A percentile compares a stretch with the other conserved stretches of the same genome.
phyloP scores from a whole-genome alignment of 2,113 vertebrate genomes.

The Ochotona curzoniae region DNA sequence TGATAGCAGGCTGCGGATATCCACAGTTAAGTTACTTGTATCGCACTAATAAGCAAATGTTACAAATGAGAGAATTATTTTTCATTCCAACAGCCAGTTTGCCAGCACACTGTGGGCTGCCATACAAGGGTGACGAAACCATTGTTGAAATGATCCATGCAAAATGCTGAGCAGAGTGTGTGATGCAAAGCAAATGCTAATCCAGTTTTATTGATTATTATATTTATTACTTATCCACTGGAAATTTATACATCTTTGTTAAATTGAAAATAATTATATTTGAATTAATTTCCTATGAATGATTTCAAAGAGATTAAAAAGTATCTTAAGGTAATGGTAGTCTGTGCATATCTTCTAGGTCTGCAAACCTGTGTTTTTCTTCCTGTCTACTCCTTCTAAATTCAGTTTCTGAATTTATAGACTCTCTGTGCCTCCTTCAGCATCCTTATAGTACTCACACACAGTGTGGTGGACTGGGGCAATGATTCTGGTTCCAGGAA shows the following conservation, averaged over 20 bases:
- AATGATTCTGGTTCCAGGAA: not conserved
- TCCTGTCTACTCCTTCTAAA: not conserved
- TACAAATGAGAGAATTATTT: not conserved
- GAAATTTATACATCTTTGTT: slow-evolving; percentile 1
- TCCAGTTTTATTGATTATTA: slow-evolving; percentile 6
- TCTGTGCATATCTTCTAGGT: not conserved
- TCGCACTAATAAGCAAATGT: not conserved
- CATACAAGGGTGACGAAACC: not conserved
- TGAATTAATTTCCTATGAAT: not conserved
- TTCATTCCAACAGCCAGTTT: not conserved
- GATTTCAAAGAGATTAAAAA: slow-evolving; percentile 10
- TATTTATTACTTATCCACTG: slow-evolving; percentile 37
- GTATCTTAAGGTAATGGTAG: not conserved
- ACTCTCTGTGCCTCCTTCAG: accelerated
- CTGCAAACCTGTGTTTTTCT: not conserved
- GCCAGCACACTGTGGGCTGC: not conserved
- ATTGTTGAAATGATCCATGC: not conserved
- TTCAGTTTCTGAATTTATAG: not conserved
- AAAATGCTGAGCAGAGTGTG: not conserved
- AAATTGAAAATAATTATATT: slow-evolving; percentile 5
- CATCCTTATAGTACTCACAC: not conserved
- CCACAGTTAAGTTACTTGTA: not conserved
- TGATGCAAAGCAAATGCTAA: slow-evolving; percentile 13
- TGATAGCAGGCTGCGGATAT: not conserved
- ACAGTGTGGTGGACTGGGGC: not conserved